These are phyloP conservation scores for Falco columbarius DNA, from an alignment of 2,797 vertebrate genomes.

Conservation along the genomic window DNA sequence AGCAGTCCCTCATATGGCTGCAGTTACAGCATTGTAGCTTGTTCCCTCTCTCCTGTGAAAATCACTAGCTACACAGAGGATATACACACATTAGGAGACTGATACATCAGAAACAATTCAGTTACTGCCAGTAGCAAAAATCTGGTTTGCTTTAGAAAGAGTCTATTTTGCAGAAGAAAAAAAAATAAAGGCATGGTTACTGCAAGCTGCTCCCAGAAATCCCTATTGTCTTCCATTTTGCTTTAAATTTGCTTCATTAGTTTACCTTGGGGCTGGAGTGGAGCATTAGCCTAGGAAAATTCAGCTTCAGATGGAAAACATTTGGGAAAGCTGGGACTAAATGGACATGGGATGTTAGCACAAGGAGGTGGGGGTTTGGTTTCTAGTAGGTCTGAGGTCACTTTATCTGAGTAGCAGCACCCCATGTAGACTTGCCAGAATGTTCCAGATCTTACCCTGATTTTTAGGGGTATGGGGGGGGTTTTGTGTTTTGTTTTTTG, in stretches of 20 bases:
- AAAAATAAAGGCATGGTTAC: neutral
- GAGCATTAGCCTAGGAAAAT: neutral
- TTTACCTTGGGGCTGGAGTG: neutral
- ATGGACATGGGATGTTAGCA: neutral
- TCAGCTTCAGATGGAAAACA: neutral
- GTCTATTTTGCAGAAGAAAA: neutral
- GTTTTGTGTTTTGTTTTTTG: neutral
- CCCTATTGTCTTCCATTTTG: neutral
- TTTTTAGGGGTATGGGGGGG: neutral
- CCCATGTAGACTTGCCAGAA: neutral
- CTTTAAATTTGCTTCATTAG: neutral
- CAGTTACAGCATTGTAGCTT: neutral
- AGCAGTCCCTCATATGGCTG: neutral
- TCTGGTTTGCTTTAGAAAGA: neutral
- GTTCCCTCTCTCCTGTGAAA: neutral
- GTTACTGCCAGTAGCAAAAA: neutral
- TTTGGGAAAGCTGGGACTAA: neutral
- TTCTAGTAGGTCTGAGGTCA: neutral
- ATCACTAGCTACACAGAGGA: neutral
- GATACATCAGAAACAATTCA: neutral
- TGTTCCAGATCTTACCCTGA: neutral
- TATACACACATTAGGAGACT: neutral
- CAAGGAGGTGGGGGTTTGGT: neutral
- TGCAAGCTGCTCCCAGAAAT: neutral
- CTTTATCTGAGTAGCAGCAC: neutral